These are phyloP conservation scores for Psix sp. DNA, from an alignment of 1,140 invertebrate genomes.

Conservation along the genomic window DNA sequence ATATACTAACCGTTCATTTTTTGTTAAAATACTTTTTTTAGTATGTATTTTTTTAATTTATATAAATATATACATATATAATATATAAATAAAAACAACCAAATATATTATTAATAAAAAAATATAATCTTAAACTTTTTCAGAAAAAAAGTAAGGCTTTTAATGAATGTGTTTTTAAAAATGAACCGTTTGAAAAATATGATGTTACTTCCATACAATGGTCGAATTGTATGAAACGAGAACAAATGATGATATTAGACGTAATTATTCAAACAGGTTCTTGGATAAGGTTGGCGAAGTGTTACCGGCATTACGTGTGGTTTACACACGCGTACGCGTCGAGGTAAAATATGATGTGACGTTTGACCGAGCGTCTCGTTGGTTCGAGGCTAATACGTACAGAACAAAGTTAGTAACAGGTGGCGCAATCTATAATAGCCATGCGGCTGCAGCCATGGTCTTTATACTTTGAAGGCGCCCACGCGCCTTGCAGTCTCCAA, in stretches of 20 bases:
- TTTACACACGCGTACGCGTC: constrained; percentile 14
- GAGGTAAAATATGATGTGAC: constrained; percentile 71
- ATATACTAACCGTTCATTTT: too few relatives aligned
- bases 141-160: constrained; percentile 6
- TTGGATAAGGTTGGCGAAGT: constrained; percentile 30
- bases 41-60: too few relatives aligned
- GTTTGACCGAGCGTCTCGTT: constrained; percentile 64
- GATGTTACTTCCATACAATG: constrained; percentile 11
- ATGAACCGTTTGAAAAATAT: constrained; percentile 3
- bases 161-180: constrained; percentile 33
- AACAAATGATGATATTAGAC: constrained; percentile 69
- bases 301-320: constrained; percentile 11
- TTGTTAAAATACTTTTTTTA: too few relatives aligned
- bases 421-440: constrained; percentile 73
- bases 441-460: constrained; percentile 28
- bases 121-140: too few relatives aligned
- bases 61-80: too few relatives aligned
- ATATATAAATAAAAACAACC: too few relatives aligned
- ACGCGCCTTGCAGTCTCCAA: constrained; percentile 16
- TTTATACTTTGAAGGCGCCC: constrained; percentile 23
- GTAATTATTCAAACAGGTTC: constrained; percentile 72
- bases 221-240: constrained; percentile 26
- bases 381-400: constrained; percentile 69
- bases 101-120: too few relatives aligned
- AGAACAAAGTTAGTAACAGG: constrained; percentile 75